Conservation (phyloP, 1,140 invertebrate genomes). For the Druon quercuslanigerum region DNA sequence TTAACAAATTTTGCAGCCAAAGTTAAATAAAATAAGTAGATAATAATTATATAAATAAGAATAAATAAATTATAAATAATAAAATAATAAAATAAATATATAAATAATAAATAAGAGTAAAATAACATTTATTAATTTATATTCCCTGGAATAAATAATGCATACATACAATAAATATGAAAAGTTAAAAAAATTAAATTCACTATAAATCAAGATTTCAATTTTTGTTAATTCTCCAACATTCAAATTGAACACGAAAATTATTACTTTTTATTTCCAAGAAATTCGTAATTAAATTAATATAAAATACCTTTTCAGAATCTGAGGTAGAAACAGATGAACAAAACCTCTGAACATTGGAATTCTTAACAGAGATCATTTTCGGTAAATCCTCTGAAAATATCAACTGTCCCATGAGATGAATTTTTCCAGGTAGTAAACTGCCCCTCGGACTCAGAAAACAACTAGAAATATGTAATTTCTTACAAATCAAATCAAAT, state of each 20-base stretch:
- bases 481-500: conserved; percentile 24
- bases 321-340: conserved; percentile 15
- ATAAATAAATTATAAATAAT: no score
- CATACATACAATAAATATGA: no score
- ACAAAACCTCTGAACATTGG: conserved; percentile 53
- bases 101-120: no score
- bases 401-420: conserved; percentile 61
- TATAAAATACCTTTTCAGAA: conserved; percentile 47
- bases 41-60: no score
- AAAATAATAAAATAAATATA: no score
- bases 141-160: not conserved
- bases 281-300: not conserved
- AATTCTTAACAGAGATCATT: conserved; percentile 60
- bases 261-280: not conserved
- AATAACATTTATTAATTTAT: no score
- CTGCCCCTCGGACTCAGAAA: conserved; percentile 60
- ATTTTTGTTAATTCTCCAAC: no score
- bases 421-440: conserved; percentile 70
- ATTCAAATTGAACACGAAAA: no score
- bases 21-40: no score
- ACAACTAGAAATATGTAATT: conserved; percentile 44
- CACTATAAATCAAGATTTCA: no score
- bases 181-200: no score
- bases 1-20: no score
- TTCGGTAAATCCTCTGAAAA: conserved; percentile 63